Evolutionary conservation across 2,888 invertebrate genomes (phyloP), one percentile per base, ranked within the genome.

Genomic region (Petrolisthes cinctipes): DNA sequence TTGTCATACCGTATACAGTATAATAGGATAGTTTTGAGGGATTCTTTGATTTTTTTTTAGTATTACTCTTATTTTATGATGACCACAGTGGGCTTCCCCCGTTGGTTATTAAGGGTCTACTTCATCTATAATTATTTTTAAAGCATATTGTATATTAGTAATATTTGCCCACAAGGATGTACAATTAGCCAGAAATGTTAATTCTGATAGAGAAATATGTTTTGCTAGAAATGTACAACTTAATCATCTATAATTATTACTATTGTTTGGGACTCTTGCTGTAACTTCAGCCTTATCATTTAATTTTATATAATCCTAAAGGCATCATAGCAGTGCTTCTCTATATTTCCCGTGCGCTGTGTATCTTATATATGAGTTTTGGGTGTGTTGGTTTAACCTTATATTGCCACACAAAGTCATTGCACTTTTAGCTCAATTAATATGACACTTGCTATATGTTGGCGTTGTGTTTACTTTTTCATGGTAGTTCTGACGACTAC

Each of bases 341-440:
- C 76, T 66, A 83, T 80, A 78, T 73, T 71, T 57, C 80, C 75
- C 75, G 71, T 79, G 75, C 80, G 83, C 80, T 61, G 37, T 83
- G 75, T 84, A 84, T 87, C 75, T 54, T 71, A 81, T 87, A 79
- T 86, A 73, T 78, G 78, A 81, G 80, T 85, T 85, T 82, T 87
- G 80, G 87, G 87, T 87, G 83, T 86, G 87, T 87, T 87, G 83
- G 83, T 87, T 83, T 83, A 83, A 54, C 66, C 83, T 66, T 81
- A 83, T 86, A 75, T 75, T 86, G 61, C 75, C 75, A 86, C 75
- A 75, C 75, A 83, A 87, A 84, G 80, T 87, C 76, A 66, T 87
- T 87, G 87, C 84, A 84, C 84, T 87, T 78, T 75, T 87, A 87
- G 87, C 84, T 87, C 87, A 87, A 87, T 84, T 84, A 83, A 80